Base-by-base conservation (phyloP, 2,797 vertebrate genomes). In the Lacerta agilis region DNA sequence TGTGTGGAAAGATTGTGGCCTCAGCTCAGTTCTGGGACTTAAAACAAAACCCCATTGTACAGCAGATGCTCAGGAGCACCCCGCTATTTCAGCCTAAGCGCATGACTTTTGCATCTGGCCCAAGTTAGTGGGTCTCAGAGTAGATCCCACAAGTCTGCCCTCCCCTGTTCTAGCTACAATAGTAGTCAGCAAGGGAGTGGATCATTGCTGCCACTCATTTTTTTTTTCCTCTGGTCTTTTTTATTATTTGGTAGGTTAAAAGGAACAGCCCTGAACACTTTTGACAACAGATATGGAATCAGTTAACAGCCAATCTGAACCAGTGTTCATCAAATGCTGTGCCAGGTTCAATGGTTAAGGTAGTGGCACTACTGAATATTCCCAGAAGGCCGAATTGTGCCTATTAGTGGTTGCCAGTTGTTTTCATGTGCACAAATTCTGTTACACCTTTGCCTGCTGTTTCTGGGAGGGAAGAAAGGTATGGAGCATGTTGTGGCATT, bases 401-500 rank as follows among this genome's bases (percentile, higher is more conserved):
- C 43, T 81, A 15, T 33, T 55, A 75, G 72, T 64, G 17, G 25
- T 38, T 85, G 71, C 20, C 61, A 76, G 33, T 66, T 79, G 36
- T 72, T 45, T 73, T 49, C 58, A 5, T 20, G 66, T 81, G 4
- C 33, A 55, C 13, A 67, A 38, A 49, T 78, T 82, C 49, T 29
- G 33, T 55, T 43, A 10, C 20, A 86, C 58, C 58, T 77, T 86
- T 36, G 29, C 5, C 20, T 69, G 36, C 83, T 75, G 33, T 77
- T 82, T 82, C 83, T 85, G 69, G 41, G 66, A 75, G 29, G 58
- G 36, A 82, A 82, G 69, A 18, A 2, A 58, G 61, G n/a, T 11
- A 58, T 27, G 61, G 27, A 81, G 61, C 69, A 41, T 80, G 69
- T 67, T 80, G 61, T 75, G 79, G 78, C 78, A 81, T 81, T 89